Conservation (phyloP, 2,797 vertebrate genomes). For the Carapus acus region DNA sequence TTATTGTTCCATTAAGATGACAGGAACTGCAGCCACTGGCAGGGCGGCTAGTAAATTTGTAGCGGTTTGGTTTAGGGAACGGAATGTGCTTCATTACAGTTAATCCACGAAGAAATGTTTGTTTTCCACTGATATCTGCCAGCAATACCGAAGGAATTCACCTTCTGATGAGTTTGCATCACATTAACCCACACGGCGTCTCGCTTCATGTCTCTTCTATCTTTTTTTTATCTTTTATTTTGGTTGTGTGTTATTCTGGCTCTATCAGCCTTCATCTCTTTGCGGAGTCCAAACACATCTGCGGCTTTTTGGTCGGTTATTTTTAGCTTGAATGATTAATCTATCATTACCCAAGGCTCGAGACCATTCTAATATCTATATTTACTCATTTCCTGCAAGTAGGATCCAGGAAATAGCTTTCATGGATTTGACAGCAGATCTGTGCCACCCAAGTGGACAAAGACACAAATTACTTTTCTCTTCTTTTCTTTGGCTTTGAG, state of each 20-base stretch:
- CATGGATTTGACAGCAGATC: constrained; percentile 34
- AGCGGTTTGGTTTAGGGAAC: constrained; percentile 30
- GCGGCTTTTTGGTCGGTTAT: constrained; percentile 32
- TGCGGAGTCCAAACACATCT: constrained; percentile 21
- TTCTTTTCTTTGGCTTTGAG: constrained; percentile 22
- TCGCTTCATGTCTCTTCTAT: too few species aligned
- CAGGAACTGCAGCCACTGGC: constrained; percentile 8
- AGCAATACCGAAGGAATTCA: too few species aligned
- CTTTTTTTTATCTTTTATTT: too few species aligned
- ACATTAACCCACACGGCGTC: too few species aligned
- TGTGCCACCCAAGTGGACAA: constrained; percentile 44
- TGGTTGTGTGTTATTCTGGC: constrained; percentile 16
- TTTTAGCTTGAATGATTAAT: constrained; percentile 40
- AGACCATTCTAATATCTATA: constrained; percentile 30
- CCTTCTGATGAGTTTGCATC: too few species aligned
- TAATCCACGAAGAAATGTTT: constrained; percentile 27
- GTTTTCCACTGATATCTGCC: too few species aligned
- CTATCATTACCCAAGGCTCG: constrained; percentile 37
- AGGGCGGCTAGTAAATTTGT: constrained; percentile 7
- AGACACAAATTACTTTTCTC: constrained; percentile 11
- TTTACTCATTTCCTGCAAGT: constrained; percentile 42
- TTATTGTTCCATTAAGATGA: constrained; percentile 22
- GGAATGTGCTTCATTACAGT: constrained; percentile 32
- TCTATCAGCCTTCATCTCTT: constrained; percentile 9
- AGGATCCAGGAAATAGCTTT: constrained; percentile 47